A percentile compares a stretch with the other conserved stretches of the same genome.
Evolutionary conservation across 1,140 invertebrate species (phyloP).

Genomic region (Leptonema lineaticorne): DNA sequence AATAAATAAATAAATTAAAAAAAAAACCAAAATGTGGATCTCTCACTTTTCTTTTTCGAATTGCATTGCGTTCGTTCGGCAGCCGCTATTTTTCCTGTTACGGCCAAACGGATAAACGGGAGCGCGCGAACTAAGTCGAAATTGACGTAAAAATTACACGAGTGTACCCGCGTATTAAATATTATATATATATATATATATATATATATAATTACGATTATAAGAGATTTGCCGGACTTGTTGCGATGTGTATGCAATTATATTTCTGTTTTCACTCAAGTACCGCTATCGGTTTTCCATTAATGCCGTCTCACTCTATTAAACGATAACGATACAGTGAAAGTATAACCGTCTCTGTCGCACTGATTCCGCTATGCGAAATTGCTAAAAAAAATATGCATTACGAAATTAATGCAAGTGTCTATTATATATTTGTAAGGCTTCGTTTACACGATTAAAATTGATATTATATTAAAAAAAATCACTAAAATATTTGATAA

Average conservation of each 20-base stretch:
- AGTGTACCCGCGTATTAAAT: too few relatives aligned
- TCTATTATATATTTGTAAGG: neutral
- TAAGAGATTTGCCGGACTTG: neutral
- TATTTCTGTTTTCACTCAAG: neutral
- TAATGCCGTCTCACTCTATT: neutral
- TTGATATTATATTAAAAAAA: neutral
- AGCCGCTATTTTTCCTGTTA: too few relatives aligned
- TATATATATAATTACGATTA: neutral
- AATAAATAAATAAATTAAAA: too few relatives aligned
- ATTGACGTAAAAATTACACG: too few relatives aligned
- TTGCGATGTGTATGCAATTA: neutral
- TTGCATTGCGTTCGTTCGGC: too few relatives aligned
- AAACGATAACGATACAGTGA: neutral
- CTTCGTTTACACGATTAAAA: neutral
- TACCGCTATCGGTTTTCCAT: slow-evolving; percentile 9
- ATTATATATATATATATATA: neutral
- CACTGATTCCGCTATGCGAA: slow-evolving; percentile 4
- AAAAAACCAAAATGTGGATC: too few relatives aligned
- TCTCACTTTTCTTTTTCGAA: too few relatives aligned
- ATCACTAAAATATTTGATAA: too few relatives aligned
- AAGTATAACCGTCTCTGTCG: slow-evolving; percentile 17
- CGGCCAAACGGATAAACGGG: too few relatives aligned
- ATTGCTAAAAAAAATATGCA: slow-evolving; percentile 5
- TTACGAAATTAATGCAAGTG: too few relatives aligned
- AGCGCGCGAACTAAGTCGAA: too few relatives aligned